phyloP scores from a whole-genome alignment of 2,113 vertebrate species.

The Pelmatolapia mariae region DNA sequence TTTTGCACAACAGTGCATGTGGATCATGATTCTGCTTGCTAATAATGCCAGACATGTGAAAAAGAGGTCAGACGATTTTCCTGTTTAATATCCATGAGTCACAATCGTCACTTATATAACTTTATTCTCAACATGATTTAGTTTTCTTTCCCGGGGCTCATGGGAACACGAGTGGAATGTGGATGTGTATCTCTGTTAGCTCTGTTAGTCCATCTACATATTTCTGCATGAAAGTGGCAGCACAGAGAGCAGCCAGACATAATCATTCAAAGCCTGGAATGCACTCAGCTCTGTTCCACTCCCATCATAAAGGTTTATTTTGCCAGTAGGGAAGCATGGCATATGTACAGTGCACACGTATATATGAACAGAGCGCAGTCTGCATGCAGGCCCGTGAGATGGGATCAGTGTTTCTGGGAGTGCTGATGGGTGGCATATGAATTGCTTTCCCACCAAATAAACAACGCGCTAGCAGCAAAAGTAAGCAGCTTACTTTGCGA shows the following conservation, averaged over 20 bases:
- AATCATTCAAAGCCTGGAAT: constrained; percentile 36
- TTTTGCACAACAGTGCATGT: not conserved
- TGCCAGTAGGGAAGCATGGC: not conserved
- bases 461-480: constrained; percentile 5
- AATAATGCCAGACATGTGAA: not conserved
- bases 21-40: not conserved
- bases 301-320: constrained; percentile 10
- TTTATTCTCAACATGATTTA: not conserved
- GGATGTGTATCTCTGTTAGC: not conserved
- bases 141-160: not conserved
- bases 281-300: constrained; percentile 8
- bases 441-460: constrained; percentile 36
- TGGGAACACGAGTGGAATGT: constrained; percentile 38
- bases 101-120: constrained; percentile 9
- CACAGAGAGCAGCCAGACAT: not conserved
- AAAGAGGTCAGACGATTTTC: not conserved
- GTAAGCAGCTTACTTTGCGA: constrained; percentile 54
- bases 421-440: not conserved
- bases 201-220: constrained; percentile 3
- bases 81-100: not conserved
- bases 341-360: not conserved
- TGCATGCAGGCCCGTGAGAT: not conserved
- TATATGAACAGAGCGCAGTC: not conserved
- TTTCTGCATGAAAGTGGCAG: constrained; percentile 3
- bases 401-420: not conserved